These are phyloP conservation scores for Pithys albifrons DNA, from an alignment of 2,113 vertebrate species.

Conservation along the genomic window DNA sequence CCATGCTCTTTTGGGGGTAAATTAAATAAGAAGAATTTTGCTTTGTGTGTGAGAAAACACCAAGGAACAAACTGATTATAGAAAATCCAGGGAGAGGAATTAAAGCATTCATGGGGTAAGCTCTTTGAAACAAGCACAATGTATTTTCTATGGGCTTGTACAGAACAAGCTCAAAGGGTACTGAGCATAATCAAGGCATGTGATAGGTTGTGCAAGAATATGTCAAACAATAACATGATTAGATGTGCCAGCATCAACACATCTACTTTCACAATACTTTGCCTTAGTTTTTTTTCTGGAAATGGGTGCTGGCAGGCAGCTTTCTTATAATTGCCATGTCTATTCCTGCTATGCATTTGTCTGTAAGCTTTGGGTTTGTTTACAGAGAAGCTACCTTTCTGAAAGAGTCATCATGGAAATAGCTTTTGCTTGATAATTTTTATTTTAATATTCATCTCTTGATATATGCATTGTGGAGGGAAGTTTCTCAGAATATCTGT, in stretches of 20 bases:
- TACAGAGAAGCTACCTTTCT: background rate
- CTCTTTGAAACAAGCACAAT: slow-evolving; percentile 39
- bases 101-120: slow-evolving; percentile 43
- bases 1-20: background rate
- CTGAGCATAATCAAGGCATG: slow-evolving; percentile 14
- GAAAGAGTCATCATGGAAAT: background rate
- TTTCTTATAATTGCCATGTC: background rate
- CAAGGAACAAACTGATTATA: slow-evolving; percentile 47
- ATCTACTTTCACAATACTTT: background rate
- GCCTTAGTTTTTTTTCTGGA: background rate
- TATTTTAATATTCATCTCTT: background rate
- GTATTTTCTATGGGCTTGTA: slow-evolving; percentile 8
- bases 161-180: background rate
- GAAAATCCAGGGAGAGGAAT: slow-evolving; percentile 49
- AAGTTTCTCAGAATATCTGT: background rate
- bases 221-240: background rate
- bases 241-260: background rate
- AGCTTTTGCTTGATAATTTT: background rate
- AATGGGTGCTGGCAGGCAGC: background rate
- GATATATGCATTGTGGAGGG: background rate
- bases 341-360: background rate
- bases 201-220: slow-evolving; percentile 54
- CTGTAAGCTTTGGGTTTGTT: background rate
- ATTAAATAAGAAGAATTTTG: slow-evolving; percentile 19
- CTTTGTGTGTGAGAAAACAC: slow-evolving; percentile 6